These are phyloP conservation scores for Heliconius nattereri DNA, from an alignment of 1,140 invertebrate genomes.

Conservation along the genomic window DNA sequence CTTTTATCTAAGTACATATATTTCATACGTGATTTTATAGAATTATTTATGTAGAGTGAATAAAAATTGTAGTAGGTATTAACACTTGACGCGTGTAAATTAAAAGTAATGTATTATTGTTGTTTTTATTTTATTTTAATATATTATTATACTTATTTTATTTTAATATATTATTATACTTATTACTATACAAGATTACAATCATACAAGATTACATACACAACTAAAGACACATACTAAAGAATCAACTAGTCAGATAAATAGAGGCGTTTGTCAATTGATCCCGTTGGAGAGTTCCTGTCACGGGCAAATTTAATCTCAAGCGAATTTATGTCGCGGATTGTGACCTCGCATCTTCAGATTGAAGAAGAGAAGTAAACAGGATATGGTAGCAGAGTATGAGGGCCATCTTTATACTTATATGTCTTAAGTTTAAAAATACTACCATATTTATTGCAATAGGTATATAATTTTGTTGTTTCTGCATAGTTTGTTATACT, in stretches of 20 bases:
- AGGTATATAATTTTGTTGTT: too few relatives aligned
- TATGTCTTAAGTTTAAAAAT: too few relatives aligned
- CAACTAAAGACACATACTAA: conserved; percentile 1
- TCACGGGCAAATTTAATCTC: conserved; percentile 26
- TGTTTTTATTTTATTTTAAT: background rate
- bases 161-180: background rate
- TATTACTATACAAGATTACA: too few relatives aligned
- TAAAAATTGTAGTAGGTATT: background rate
- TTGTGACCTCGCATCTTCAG: conserved; percentile 24
- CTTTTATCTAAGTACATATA: background rate
- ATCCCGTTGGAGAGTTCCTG: conserved; percentile 27
- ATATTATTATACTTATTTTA: background rate
- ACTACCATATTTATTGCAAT: too few relatives aligned
- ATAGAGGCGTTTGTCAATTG: conserved; percentile 24
- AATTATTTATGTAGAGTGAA: conserved; percentile 10
- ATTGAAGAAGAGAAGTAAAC: conserved; percentile 25
- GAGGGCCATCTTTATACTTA: too few relatives aligned
- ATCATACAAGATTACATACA: background rate
- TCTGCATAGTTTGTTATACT: too few relatives aligned
- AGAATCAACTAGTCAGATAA: conserved; percentile 19
- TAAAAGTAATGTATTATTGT: background rate
- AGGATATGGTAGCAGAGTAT: background rate
- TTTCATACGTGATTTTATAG: conserved; percentile 24
- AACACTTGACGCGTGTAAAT: background rate
- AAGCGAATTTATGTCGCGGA: conserved; percentile 27